Evolutionary conservation across 2,113 vertebrate genomes (phyloP), one percentile per base, ranked within the genome.

Genomic region (Sitta europaea): DNA sequence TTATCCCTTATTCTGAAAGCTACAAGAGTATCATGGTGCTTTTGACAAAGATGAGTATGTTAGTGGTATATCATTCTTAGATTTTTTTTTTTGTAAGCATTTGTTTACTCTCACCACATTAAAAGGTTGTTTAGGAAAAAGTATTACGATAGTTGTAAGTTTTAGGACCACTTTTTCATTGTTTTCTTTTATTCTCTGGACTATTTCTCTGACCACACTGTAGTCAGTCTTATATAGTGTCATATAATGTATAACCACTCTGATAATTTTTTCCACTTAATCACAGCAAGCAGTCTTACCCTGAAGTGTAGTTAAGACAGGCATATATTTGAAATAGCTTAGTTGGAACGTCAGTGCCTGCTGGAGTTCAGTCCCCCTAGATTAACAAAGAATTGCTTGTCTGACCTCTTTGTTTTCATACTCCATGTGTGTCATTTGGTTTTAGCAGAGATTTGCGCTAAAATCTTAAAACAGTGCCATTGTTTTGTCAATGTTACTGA

Each of bases 201-300:
- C 80, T 95, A 11, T 94, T 86, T 88, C 80, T 87, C 76, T 82
- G 73, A 76, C 71, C 73, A 20, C 62, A 2, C 90, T 61, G 42
- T 55, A 61, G 61, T 95, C 74, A 68, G 54, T 74, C 91, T 94
- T 75, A 24, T 0, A 57, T 89, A 45, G 88, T 96, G 96, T 94
- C 90, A 92, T 84, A 58, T 61, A 79, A 21, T 92, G 22, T 94
- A 86, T 85, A 85, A 67, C 47, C 66, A 51, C 66, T 87, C 19
- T 59, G 70, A 83, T 92, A 92, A 93, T 79, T 90, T 59, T 77
- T 96, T 95, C 57, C 85, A 19, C 71, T 86, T 97, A 86, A 77
- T 96, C 93, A 74, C 82, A 96, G 74, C 86, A 96, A 96, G 88
- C 65, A 95, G 80, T 84, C 85, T 62, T 95, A 62, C 75, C 87